Conservation (phyloP, 2,888 invertebrate genomes). For the Choristoneura rosaceana region DNA sequence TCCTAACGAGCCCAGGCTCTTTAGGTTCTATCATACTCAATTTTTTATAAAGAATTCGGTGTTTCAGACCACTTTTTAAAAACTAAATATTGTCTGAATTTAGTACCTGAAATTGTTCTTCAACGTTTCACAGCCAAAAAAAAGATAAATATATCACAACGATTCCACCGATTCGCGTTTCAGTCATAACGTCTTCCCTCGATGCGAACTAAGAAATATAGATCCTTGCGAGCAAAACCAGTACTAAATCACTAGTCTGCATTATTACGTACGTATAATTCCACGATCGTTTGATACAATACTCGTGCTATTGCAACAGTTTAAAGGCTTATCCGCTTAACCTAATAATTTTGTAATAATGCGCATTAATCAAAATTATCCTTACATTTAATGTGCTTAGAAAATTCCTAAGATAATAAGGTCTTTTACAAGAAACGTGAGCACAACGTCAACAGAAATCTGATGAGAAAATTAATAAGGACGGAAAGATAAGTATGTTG, state of each 20-base stretch:
- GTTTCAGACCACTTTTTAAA: not conserved
- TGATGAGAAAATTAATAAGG: not conserved
- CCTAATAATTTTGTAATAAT: constrained; percentile 40
- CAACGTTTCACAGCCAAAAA: not conserved
- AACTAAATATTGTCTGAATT: not conserved
- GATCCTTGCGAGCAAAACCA: constrained; percentile 80
- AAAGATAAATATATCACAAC: constrained; percentile 45
- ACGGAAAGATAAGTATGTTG: not conserved
- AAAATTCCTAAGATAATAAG: constrained; percentile 14
- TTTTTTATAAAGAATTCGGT: too few relatives aligned
- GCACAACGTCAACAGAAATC: constrained; percentile 4
- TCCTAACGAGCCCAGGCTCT: too few relatives aligned
- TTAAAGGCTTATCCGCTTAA: constrained; percentile 40
- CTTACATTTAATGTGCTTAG: constrained; percentile 21
- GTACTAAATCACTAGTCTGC: constrained; percentile 82
- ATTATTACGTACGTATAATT: constrained; percentile 72
- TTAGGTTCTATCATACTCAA: too few relatives aligned
- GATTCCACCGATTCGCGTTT: constrained; percentile 77
- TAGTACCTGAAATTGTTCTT: not conserved
- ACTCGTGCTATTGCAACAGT: constrained; percentile 42
- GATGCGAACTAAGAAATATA: constrained; percentile 84
- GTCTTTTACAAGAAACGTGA: constrained; percentile 14
- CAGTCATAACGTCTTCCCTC: constrained; percentile 83
- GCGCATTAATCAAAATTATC: constrained; percentile 37
- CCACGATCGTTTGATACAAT: constrained; percentile 54